Conservation (phyloP, 2,113 vertebrate species). For the Psilopsiagon aurifrons region DNA sequence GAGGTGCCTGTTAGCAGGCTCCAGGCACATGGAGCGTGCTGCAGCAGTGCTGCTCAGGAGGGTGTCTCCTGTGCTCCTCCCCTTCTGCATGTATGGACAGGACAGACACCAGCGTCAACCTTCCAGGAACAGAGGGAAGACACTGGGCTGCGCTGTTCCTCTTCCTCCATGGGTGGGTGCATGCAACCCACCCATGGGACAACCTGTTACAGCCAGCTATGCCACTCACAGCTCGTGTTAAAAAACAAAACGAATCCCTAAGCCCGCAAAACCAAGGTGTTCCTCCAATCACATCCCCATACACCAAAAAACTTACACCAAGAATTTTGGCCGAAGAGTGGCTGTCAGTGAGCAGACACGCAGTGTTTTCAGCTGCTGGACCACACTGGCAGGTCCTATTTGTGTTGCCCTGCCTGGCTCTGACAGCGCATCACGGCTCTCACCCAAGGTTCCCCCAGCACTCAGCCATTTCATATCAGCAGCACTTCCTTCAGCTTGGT, state of each 20-base stretch:
- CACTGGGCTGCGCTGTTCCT: background rate
- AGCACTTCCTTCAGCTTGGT: background rate
- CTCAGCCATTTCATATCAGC: background rate
- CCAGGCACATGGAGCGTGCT: background rate
- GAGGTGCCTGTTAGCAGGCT: background rate
- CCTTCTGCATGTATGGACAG: background rate
- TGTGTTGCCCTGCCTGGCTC: too few relatives aligned
- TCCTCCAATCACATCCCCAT: background rate
- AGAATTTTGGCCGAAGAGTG: background rate
- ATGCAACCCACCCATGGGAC: too few relatives aligned
- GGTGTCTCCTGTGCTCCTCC: too few relatives aligned
- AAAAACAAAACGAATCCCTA: background rate
- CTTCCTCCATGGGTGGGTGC: background rate
- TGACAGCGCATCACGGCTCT: background rate
- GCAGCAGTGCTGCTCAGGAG: background rate
- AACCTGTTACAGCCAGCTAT: background rate
- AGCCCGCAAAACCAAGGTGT: background rate
- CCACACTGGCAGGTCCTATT: background rate
- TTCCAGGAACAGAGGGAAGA: background rate
- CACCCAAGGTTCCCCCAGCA: rapidly evolving
- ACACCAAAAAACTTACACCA: background rate
- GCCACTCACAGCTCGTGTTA: background rate
- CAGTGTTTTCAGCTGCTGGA: background rate
- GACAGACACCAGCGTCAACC: background rate
- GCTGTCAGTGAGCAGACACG: background rate